Evolutionary conservation across 2,797 vertebrate genomes (phyloP), one percentile per base, ranked within the genome.

Genomic region (Eleutherodactylus coqui): DNA sequence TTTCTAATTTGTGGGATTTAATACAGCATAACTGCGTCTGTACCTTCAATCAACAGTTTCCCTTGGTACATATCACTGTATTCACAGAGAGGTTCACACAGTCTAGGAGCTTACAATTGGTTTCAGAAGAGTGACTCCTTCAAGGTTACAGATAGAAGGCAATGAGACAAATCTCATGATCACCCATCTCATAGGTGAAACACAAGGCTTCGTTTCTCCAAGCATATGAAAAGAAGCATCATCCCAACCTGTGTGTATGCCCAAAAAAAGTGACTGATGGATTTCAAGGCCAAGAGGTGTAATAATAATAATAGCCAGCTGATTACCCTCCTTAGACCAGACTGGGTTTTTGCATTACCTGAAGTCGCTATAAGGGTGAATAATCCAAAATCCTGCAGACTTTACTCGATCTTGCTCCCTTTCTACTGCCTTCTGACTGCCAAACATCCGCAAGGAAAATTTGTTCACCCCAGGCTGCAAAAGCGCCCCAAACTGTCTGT

Each of bases 331-430:
- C 36, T 75, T 58, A 43, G 16, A 55, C 10, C 64, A 53, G 36
- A 38, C 49, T 67, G n/a, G 2, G 58, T 87, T 2, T 19, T 58
- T 60, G 51, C 47, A 88, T 95, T 96, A 99, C 98, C 98, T 99
- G 97, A 99, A 99, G 93, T 99, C 98, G 90, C 98, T 99, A 95
- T 99, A 99, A 17, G 98, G 98, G 90, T 99, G 98, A 94, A 99
- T 98, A 94, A 99, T 99, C 98, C 98, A 99, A 94, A 97, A 99
- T 85, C 98, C 98, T 19, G 98, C 98, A 62, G 97, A 98, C 90
- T 99, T 99, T 90, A 99, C 98, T 90, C 98, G 95, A 93, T 98
- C 97, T 88, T 99, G 98, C 76, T 99, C 98, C 58, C 97, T 92
- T 91, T 99, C 98, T 88, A 99, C 98, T 51, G 98, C 98, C 93